Base-by-base conservation (phyloP, 1,140 invertebrate species). In the Drosophila pseudoobscura region DNA sequence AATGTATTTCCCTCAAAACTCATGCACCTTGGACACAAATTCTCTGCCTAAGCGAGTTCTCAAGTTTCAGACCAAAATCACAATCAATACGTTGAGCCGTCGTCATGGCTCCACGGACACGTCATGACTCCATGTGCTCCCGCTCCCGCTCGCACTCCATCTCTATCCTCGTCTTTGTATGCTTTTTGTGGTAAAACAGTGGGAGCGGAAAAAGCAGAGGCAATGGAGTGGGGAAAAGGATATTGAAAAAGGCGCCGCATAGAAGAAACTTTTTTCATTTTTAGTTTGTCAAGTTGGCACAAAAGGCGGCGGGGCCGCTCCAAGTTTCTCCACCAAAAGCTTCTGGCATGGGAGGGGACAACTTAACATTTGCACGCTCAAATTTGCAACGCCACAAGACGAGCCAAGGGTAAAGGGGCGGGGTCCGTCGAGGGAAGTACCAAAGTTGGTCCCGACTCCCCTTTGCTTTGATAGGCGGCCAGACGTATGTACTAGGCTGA, bases 241-340 rank as follows among this genome's bases (percentile, higher is more conserved):
- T 87, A 87, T 87, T 87, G 82, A 87, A 87, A 85, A 87, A 82
- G 82, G 82, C 83, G 82, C 78, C 75, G 83, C 83, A 39, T 88
- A 71, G 78, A 62, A 57, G 50, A 87, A 87, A 87, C 83, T 87
- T 87, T 87, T 87, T 87, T 87, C 82, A 87, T 88, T 87, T 84
- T 87, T 88, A 87, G 82, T 87, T 87, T 87, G 83, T 87, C 82
- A 87, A 87, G 82, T 87, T 87, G 83, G 78, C 83, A 88, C 78
- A 87, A 87, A 88, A 78, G 72, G 69, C 73, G 63, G 61, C 61
- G 11, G 13, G 13, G 11, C 26, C 46, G 43, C 53, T 69, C 69
- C 63, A 87, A 85, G 82, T 87, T 85, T 64, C 45, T 61, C 71
- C 49, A 56, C 45, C 64, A 68, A 83, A 84, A 78, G 61, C 54